A percentile compares a stretch with the other conserved stretches of the same genome.
Conservation (phyloP, 2,113 vertebrate genomes). For the Alligator mississippiensis region DNA sequence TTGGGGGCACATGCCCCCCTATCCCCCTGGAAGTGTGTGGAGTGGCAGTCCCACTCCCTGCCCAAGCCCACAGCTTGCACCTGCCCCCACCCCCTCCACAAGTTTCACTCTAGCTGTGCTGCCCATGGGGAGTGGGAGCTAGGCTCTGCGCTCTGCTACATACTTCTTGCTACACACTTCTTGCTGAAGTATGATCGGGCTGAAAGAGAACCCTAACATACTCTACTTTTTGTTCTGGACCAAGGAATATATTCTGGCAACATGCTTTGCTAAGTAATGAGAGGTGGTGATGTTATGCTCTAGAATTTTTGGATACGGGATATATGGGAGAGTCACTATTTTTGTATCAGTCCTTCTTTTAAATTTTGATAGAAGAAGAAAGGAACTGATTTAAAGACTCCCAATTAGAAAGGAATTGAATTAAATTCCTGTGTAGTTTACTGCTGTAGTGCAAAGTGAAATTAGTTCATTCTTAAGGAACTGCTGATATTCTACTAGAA, state of each 20-base stretch:
- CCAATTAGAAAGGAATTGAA: not conserved
- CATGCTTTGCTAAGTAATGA: not conserved
- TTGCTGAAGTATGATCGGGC: not conserved
- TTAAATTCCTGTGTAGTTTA: conserved; percentile 19
- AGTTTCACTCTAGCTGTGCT: too few species aligned
- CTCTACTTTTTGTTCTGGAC: not conserved
- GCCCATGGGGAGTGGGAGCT: too few species aligned
- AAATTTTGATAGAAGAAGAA: conserved; percentile 28
- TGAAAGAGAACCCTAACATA: not conserved
- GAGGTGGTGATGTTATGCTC: not conserved
- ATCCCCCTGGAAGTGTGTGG: too few species aligned
- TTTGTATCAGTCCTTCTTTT: conserved; percentile 44
- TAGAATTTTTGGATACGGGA: not conserved
- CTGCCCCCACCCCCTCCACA: too few species aligned
- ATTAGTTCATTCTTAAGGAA: conserved; percentile 31
- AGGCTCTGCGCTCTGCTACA: too few species aligned
- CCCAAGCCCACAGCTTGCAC: too few species aligned
- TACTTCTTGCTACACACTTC: too few species aligned
- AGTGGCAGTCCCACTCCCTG: too few species aligned
- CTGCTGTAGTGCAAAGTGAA: not conserved
- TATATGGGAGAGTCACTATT: conserved; percentile 14
- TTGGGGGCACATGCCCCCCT: too few species aligned
- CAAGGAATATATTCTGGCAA: not conserved
- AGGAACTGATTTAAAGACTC: not conserved
- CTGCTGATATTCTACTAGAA: conserved; percentile 25